Conservation (phyloP, 2,113 vertebrate species). For the Varanus salvator region DNA sequence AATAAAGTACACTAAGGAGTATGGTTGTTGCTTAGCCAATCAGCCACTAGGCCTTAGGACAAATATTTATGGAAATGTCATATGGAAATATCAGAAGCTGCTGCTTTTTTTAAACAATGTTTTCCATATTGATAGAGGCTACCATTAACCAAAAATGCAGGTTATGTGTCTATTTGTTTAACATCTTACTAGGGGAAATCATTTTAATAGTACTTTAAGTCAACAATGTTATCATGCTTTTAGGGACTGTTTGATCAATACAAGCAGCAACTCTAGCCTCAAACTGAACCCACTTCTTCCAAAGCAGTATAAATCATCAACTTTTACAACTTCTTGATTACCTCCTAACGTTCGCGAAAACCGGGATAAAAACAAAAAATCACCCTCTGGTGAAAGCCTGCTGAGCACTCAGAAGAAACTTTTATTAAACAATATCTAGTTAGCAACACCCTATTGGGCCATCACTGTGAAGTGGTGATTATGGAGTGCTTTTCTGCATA, state of each 20-base stretch:
- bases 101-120: background rate
- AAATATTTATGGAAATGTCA: background rate
- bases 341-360: slow-evolving; percentile 72
- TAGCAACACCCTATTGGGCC: slow-evolving; percentile 74
- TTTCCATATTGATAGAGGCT: slow-evolving; percentile 19
- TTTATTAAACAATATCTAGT: slow-evolving; percentile 76
- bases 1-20: background rate
- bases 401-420: slow-evolving; percentile 75
- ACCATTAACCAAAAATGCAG: slow-evolving; percentile 45
- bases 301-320: slow-evolving; percentile 76
- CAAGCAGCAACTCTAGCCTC: slow-evolving; percentile 58
- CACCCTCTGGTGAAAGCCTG: slow-evolving; percentile 73
- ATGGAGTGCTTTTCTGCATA: slow-evolving; percentile 73
- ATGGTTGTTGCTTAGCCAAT: background rate
- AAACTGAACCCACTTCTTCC: slow-evolving; percentile 65
- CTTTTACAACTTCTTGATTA: slow-evolving; percentile 78
- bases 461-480: slow-evolving; percentile 71
- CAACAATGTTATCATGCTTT: slow-evolving; percentile 68
- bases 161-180: slow-evolving; percentile 56
- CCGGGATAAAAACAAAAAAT: slow-evolving; percentile 75
- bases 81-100: background rate
- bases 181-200: slow-evolving; percentile 47
- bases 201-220: slow-evolving; percentile 65
- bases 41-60: background rate
- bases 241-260: slow-evolving; percentile 68